Percentiles rank a stretch among this genome's conserved stretches.
These are phyloP conservation scores for Metaphire vulgaris DNA, from an alignment of 1,140 invertebrate species.

Conservation along the genomic window DNA sequence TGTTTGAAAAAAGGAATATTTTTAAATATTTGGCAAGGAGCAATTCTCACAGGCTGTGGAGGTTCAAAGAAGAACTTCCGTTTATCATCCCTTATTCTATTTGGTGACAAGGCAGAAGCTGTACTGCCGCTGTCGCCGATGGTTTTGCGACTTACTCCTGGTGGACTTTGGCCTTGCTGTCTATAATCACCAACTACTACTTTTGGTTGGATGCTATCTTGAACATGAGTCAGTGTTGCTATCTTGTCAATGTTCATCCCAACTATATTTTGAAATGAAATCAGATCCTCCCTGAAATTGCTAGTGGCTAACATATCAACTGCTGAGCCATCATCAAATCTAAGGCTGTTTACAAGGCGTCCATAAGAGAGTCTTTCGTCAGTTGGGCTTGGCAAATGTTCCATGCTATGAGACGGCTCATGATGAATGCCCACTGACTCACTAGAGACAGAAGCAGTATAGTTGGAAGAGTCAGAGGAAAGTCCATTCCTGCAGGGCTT, in stretches of 20 bases:
- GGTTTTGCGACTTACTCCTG: too few relatives aligned
- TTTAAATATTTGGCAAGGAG: constrained; percentile 10
- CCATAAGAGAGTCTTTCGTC: too few relatives aligned
- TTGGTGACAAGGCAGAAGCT: constrained; percentile 18
- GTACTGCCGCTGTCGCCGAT: constrained; percentile 3
- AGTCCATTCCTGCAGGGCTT: neutral
- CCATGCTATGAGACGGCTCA: too few relatives aligned
- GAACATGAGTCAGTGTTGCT: too few relatives aligned
- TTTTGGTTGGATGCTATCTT: too few relatives aligned
- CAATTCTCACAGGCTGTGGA: constrained; percentile 26
- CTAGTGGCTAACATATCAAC: neutral
- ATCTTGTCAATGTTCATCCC: neutral
- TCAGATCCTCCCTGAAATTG: neutral
- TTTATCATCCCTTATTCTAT: constrained; percentile 24
- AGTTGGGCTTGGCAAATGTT: too few relatives aligned
- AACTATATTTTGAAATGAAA: neutral
- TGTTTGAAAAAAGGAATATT: constrained; percentile 8
- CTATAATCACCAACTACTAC: too few relatives aligned
- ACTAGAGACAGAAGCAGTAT: neutral
- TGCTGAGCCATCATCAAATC: neutral
- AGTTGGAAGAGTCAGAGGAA: constrained; percentile 2
- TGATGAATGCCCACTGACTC: neutral
- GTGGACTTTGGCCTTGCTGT: too few relatives aligned
- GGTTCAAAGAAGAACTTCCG: constrained; percentile 27
- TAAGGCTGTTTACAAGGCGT: too few relatives aligned